Evolutionary conservation across 2,113 vertebrate genomes (phyloP), one percentile per base, ranked within the genome.

Genomic region (Oncorhynchus keta): DNA sequence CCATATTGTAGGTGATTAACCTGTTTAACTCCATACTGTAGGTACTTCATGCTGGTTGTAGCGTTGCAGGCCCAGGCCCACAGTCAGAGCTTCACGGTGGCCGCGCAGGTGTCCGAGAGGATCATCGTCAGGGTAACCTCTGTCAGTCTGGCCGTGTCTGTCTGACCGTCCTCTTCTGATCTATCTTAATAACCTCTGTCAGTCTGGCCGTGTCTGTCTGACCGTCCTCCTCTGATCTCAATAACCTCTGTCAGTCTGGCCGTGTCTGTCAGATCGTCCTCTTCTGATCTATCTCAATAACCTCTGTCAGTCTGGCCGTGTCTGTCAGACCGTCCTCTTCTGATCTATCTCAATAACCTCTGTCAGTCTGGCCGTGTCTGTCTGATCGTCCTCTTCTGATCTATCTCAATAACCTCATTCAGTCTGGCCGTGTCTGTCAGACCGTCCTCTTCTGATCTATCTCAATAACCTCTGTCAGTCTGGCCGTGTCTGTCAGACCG

Each of bases 1-100:
- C 28, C 28, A 28, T 28, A 28, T 2, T 30, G 30, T 30, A 30
- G 30, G 30, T 30, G 30, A 30, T 4, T 30, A 4, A 30, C 30
- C 30, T 32, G 30, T 32, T 32, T 32, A 32, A 1, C 30, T 32
- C 4, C 30, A 32, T 32, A 1, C 32, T 32, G 32, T 89, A 99
- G 97, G 92, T 99, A 98, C 91, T 99, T 99, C 93, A 98, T 99
- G 96, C 90, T 99, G 81, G 98, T 99, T 86, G 97, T 99, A 81
- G 97, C 97, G 2, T 92, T 99, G 78, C 96, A 99, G 73, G 97
- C 95, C 3, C 97, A 99, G 0, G 94, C 96, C 8, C 97, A 98
- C 93, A 97, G 94, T 93, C 98, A 99, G 95, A 97, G 93, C 89
- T 97, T 96, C 93, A 97, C 95, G 0, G 91, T 99, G 87, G 97